Evolutionary conservation across 2,888 invertebrate species (phyloP).

Genomic region (Latheticus oryzae): DNA sequence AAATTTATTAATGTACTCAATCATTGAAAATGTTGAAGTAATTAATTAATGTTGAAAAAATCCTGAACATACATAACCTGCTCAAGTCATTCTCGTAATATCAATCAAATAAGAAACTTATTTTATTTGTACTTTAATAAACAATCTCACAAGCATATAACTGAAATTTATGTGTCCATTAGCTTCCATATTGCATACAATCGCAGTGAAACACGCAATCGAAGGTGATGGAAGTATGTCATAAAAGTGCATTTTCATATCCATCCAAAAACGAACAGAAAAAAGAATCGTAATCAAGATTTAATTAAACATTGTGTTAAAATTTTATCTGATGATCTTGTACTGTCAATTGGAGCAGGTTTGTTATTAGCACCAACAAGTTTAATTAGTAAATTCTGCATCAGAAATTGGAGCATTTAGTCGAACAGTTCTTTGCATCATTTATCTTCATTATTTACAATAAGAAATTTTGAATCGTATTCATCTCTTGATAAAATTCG

Average conservation of each 20-base stretch:
- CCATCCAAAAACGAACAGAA: no score
- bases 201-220: constrained; percentile 8
- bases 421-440: no score
- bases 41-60: constrained; percentile 23
- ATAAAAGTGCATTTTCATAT: no score
- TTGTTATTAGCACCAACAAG: no score
- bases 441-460: constrained; percentile 35
- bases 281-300: no score
- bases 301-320: no score
- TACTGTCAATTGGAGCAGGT: no score
- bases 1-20: constrained; percentile 4
- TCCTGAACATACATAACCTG: constrained; percentile 12
- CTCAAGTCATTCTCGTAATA: constrained; percentile 12
- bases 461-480: constrained; percentile 8
- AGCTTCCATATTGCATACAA: constrained; percentile 20
- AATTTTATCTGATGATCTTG: no score
- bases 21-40: constrained; percentile 7
- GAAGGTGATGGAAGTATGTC: constrained; percentile 19
- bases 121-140: constrained; percentile 25
- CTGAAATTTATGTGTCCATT: constrained; percentile 24
- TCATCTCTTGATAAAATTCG: constrained; percentile 32
- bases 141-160: constrained; percentile 25
- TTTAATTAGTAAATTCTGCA: no score
- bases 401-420: no score
- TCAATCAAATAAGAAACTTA: constrained; percentile 21